Evolutionary conservation across 2,113 vertebrate genomes (phyloP), one percentile per base, ranked within the genome.

Genomic region (Silurus asotus): DNA sequence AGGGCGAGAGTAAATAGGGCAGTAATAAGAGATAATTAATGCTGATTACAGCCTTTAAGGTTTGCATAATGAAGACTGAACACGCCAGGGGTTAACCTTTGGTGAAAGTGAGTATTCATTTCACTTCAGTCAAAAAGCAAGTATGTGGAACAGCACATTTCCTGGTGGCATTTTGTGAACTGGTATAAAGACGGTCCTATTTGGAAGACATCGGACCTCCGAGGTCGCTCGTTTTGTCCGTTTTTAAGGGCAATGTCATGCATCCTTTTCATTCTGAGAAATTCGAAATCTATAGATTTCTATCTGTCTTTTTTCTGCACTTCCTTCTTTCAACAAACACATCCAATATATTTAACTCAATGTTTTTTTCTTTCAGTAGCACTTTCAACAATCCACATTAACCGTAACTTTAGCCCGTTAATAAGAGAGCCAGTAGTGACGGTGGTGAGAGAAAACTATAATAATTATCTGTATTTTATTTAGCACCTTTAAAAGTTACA

Each of bases 11-110:
- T 61, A 64, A 64, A 77, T 65, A 77, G 28, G 58, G 72, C 49
- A 84, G 69, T 59, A 74, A 61, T 48, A 59, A 56, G 49, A 84
- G 13, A 84, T 74, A 10, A 74, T 48, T 76, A 55, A 83, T 37
- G 70, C 56, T 74, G 67, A 75, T 37, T n/a, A 83, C 6, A 19
- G 51, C 67, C 13, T 74, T 83, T 72, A 72, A 55, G 8, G 64
- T 59, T 72, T 37, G 6, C 55, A 83, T 55, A 55, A 83, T 83
- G 65, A 55, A 67, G 62, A 53, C 48, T 59, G 82, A 79, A 59
- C 77, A 79, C 28, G 17, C 55, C 77, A 59, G 76, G 76, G 77
- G 77, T 59, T 79, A 79, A 45, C 55, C 56, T 79, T 79, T 45
- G 25, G 77, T 79, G 56, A 59, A 45, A 59, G 55, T 59, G 55